Percentiles rank a stretch among this genome's conserved stretches.
These are phyloP conservation scores for Triplophysa tibetana DNA, from an alignment of 2,113 vertebrate genomes.

Conservation along the genomic window DNA sequence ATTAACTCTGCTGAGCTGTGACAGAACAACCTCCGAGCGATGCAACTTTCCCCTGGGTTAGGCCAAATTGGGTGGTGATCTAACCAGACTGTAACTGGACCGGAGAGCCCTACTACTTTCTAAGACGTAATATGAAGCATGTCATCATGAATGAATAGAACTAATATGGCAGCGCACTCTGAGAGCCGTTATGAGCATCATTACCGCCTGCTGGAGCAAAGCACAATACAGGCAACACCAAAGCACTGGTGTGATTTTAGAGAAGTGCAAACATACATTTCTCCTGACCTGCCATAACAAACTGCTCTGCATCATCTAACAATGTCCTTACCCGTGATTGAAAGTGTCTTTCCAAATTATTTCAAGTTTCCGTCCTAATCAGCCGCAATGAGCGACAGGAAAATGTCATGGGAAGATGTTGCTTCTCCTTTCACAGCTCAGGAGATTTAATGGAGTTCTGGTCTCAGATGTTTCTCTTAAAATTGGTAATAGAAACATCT, in stretches of 20 bases:
- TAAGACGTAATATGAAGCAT: background rate
- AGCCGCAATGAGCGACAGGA: no score
- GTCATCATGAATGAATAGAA: background rate
- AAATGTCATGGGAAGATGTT: no score
- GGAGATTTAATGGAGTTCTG: no score
- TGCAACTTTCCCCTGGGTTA: background rate
- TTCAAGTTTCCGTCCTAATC: no score
- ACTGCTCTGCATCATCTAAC: conserved; percentile 2
- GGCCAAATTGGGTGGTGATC: background rate
- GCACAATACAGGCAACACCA: background rate
- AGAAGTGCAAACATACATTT: background rate
- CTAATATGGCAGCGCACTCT: background rate
- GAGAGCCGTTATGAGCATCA: conserved; percentile 14
- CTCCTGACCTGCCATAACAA: background rate
- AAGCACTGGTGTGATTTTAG: conserved; percentile 10
- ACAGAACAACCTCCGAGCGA: background rate
- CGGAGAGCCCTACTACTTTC: background rate
- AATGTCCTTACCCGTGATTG: background rate
- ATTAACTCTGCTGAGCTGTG: background rate
- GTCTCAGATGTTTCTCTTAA: no score
- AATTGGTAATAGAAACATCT: no score
- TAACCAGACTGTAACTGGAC: background rate
- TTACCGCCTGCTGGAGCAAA: conserved; percentile 19
- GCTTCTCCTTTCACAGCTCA: no score
- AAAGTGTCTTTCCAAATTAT: no score